phyloP scores from a whole-genome alignment of 2,113 vertebrate species.

The Taxidea taxus region DNA sequence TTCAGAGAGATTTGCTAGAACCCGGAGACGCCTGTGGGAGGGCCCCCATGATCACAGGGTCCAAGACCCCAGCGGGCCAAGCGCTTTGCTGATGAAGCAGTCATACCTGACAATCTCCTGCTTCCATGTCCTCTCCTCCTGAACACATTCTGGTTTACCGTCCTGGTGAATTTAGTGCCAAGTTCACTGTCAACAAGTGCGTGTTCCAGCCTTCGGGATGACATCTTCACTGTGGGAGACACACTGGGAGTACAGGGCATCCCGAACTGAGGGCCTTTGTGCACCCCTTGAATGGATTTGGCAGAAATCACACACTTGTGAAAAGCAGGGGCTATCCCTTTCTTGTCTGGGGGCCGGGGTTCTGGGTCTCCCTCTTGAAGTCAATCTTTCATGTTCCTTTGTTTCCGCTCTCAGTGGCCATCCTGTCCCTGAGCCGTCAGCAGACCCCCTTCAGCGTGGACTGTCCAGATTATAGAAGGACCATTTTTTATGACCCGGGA shows the following conservation, averaged over 20 bases:
- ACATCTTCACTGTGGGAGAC: rapidly evolving
- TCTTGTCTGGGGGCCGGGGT: not conserved
- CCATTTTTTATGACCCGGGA: not conserved
- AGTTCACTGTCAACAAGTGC: no score
- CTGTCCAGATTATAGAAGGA: not conserved
- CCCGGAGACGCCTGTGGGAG: conserved; percentile 1
- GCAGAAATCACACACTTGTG: not conserved
- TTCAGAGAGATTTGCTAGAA: conserved; percentile 50
- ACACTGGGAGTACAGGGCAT: not conserved
- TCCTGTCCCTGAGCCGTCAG: not conserved
- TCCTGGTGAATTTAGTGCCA: not conserved
- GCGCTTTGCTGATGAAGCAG: not conserved
- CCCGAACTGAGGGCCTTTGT: rapidly evolving
- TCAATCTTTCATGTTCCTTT: not conserved
- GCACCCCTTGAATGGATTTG: not conserved
- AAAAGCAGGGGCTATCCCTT: rapidly evolving
- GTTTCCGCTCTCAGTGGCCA: not conserved
- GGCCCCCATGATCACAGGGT: not conserved
- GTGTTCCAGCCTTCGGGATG: not conserved
- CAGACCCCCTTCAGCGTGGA: not conserved
- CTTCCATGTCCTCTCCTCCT: not conserved
- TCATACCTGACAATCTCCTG: not conserved
- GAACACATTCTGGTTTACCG: rapidly evolving
- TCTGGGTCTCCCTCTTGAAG: not conserved
- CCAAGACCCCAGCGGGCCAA: conserved; percentile 30